Conservation (phyloP, 2,888 invertebrate species). For the Xylota sylvarum region DNA sequence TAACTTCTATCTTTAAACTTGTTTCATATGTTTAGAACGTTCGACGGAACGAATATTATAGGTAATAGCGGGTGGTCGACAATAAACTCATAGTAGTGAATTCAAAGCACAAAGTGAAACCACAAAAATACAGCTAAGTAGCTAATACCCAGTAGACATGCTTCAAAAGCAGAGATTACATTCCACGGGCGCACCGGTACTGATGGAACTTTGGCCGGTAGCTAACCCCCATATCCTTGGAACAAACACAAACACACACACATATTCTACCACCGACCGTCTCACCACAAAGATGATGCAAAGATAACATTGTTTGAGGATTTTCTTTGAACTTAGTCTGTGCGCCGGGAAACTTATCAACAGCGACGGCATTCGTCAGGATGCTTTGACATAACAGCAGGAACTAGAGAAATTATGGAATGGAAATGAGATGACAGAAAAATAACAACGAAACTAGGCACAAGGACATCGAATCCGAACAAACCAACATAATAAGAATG, state of each 20-base stretch:
- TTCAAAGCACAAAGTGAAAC: slow-evolving; percentile 59
- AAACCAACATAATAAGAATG: slow-evolving; percentile 51
- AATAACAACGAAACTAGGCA: slow-evolving; percentile 71
- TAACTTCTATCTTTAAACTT: slow-evolving; percentile 1
- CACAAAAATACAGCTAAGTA: slow-evolving; percentile 52
- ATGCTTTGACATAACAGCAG: slow-evolving; percentile 65
- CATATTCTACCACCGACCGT: slow-evolving; percentile 9
- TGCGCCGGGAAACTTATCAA: slow-evolving; percentile 61
- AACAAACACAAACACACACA: not conserved
- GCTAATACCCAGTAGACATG: slow-evolving; percentile 41
- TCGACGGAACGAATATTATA: slow-evolving; percentile 8
- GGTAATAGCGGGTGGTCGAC: slow-evolving; percentile 51
- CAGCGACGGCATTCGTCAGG: slow-evolving; percentile 58
- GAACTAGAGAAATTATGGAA: slow-evolving; percentile 70
- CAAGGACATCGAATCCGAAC: slow-evolving; percentile 39
- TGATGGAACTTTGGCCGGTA: slow-evolving; percentile 36
- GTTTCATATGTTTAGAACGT: not conserved
- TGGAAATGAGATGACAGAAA: slow-evolving; percentile 75
- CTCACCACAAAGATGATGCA: slow-evolving; percentile 55
- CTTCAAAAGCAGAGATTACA: slow-evolving; percentile 69
- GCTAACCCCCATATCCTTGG: slow-evolving; percentile 12
- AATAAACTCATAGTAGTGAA: slow-evolving; percentile 35
- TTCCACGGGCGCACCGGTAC: slow-evolving; percentile 33
- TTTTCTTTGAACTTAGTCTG: slow-evolving; percentile 68
- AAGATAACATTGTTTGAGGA: slow-evolving; percentile 72